phyloP scores from a whole-genome alignment of 2,113 vertebrate genomes.

The Myotis davidii region DNA sequence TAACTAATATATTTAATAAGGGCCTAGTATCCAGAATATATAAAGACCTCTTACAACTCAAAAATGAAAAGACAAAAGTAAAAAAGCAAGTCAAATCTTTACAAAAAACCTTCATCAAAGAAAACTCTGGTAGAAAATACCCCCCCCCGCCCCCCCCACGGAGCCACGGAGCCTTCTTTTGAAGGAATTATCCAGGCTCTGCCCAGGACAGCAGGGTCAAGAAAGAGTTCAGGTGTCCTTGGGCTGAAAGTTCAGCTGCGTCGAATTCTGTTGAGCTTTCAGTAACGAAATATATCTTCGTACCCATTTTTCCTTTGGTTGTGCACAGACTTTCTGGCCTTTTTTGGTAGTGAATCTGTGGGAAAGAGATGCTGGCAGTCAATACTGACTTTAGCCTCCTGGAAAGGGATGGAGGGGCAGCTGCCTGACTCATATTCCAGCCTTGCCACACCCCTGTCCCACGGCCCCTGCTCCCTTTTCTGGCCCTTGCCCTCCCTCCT shows the following conservation, averaged over 20 bases:
- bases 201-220: accelerated
- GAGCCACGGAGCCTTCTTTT: neutral
- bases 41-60: neutral
- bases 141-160: neutral
- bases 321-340: conserved; percentile 40
- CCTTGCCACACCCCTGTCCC: neutral
- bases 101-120: neutral
- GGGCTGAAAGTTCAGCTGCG: neutral
- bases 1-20: neutral
- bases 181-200: neutral
- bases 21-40: neutral
- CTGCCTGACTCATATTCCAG: neutral
- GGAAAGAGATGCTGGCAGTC: neutral
- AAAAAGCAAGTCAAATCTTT: neutral
- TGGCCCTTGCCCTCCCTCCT: neutral
- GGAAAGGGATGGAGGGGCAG: neutral
- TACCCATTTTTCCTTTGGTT: conserved; percentile 64
- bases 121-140: neutral
- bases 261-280: neutral
- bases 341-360: conserved; percentile 75
- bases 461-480: neutral
- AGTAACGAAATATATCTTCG: conserved; percentile 42
- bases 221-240: neutral
- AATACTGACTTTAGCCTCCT: neutral
- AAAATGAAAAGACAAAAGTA: neutral